Conservation (phyloP, 2,113 vertebrate genomes). For the Cephalopholis sonnerati region DNA sequence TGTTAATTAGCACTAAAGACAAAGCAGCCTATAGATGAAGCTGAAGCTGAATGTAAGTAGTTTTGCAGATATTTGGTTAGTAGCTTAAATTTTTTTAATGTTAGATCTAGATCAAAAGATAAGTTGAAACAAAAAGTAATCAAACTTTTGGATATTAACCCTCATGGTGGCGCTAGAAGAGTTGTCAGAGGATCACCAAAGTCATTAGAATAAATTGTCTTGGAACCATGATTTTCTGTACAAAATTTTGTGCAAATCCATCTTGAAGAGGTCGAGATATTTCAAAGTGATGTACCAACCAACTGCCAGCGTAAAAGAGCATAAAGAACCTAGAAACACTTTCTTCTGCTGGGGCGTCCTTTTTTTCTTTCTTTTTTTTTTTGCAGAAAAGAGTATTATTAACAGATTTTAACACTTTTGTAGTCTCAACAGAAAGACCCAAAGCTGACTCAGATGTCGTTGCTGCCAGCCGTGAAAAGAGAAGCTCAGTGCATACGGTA, state of each 20-base stretch:
- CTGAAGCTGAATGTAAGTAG: neutral
- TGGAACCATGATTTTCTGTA: too few species aligned
- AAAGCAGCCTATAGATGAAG: too few species aligned
- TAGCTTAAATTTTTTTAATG: neutral
- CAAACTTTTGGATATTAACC: too few species aligned
- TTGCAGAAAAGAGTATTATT: neutral
- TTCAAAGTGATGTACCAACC: neutral
- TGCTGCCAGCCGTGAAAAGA: neutral
- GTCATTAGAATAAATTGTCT: too few species aligned
- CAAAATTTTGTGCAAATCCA: too few species aligned
- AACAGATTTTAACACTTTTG: neutral
- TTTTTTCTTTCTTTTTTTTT: neutral
- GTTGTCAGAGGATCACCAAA: too few species aligned
- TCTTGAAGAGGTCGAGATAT: neutral
- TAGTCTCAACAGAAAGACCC: neutral
- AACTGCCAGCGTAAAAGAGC: too few species aligned
- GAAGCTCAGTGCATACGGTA: neutral
- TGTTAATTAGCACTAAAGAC: neutral
- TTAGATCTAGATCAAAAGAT: neutral
- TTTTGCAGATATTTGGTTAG: neutral
- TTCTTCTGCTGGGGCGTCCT: neutral
- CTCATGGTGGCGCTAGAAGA: neutral
- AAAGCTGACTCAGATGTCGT: neutral
- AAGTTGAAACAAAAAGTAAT: neutral
- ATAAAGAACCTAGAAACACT: neutral